Evolutionary conservation across 23 tunicate genomes (phyloP), one percentile per base, ranked within the genome.

Genomic region (Halocynthia roretzi): DNA sequence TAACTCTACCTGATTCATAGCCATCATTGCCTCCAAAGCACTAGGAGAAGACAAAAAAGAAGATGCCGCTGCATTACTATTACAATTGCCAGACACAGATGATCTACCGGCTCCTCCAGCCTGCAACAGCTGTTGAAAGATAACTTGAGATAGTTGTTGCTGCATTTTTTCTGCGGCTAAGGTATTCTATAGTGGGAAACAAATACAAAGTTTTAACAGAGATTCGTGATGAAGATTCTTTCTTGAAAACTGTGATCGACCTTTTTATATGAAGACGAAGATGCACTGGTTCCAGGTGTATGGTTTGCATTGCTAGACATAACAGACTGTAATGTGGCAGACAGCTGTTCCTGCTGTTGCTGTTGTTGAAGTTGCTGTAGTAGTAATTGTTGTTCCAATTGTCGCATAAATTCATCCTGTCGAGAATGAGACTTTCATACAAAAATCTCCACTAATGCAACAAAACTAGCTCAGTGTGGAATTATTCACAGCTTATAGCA

Each of bases 331-430:
- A 89, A 22, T 10, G 95, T 82, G 5, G 87, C 88, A 23, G 80
- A 67, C 17, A 90, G 40, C 22, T 90, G 96, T 8, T 90, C 83
- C 68, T 90, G 88, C 50, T 88, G 95, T 53, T 83, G 89, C 70
- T 90, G 84, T 15, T 86, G 71, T 62, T 90, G 96, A 68, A 84
- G 53, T 65, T 84, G 89, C 52, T 90, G 90, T 40, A 90, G 75
- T 0, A 90, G 50, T 18, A 81, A 80, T 58, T 90, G 89, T 70
- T 90, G 96, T 61, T 90, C 90, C 21, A 84, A 70, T 63, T 90
- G 89, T 50, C 71, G 40, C 86, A 89, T 51, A 67, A 89, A 53
- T 67, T 89, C 95, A 9, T 70, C 77, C 95, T 89, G 52, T 19
- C 17, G 17, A 14, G 17, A 58, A 58, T 58, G 17, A 58, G 2